A percentile compares a stretch with the other conserved stretches of the same genome.
These are phyloP conservation scores for Caenorhabditis sp. DNA, from an alignment of 2,888 invertebrate genomes.

Conservation along the genomic window DNA sequence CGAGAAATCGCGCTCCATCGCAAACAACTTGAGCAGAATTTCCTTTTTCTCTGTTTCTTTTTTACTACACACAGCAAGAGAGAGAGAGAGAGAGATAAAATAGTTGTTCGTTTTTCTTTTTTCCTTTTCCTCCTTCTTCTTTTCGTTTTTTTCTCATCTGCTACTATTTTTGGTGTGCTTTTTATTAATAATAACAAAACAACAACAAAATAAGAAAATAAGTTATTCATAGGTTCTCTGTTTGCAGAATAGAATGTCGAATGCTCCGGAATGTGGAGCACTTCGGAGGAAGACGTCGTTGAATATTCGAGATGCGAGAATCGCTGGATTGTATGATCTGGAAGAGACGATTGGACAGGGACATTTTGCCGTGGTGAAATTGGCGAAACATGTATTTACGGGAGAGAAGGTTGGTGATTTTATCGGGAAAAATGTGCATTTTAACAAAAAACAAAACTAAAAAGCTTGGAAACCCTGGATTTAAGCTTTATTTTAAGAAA, in stretches of 20 bases:
- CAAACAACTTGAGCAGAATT: neutral
- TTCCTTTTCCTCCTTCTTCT: no score
- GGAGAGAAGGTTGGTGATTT: constrained; percentile 88
- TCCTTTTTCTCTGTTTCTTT: neutral
- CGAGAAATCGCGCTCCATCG: neutral
- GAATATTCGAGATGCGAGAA: constrained; percentile 50
- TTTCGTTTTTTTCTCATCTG: neutral
- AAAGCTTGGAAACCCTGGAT: no score
- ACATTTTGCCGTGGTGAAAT: constrained; percentile 97
- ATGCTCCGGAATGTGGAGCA: constrained; percentile 41
- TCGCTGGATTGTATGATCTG: constrained; percentile 88
- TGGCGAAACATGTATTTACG: constrained; percentile 97
- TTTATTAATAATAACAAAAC: neutral
- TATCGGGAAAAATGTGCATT: neutral
- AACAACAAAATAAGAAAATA: no score
- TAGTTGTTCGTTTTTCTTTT: no score
- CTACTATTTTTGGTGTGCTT: neutral
- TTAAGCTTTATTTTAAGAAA: no score
- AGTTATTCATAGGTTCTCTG: no score
- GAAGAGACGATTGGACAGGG: constrained; percentile 96
- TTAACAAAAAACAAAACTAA: no score
- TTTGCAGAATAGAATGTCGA: constrained; percentile 13
- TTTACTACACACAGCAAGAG: no score
- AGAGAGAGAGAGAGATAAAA: no score
- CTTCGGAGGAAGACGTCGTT: constrained; percentile 37